These are phyloP conservation scores for Cnemophilus loriae DNA, from an alignment of 2,113 vertebrate species.

Conservation along the genomic window DNA sequence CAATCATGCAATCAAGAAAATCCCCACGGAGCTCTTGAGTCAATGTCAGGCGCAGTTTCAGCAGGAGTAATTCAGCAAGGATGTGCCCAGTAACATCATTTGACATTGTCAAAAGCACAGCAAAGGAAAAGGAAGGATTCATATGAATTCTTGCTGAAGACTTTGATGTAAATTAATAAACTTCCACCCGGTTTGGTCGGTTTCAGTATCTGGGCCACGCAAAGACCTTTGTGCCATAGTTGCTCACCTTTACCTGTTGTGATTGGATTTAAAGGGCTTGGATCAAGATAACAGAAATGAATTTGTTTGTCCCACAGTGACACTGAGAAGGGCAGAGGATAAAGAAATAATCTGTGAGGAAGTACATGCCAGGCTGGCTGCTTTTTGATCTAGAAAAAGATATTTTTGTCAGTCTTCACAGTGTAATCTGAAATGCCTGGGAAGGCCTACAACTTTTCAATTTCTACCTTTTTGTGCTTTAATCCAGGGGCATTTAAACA, in stretches of 20 bases:
- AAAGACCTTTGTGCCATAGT: not conserved
- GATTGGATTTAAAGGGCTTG: not conserved
- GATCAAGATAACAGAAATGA: not conserved
- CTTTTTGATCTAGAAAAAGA: not conserved
- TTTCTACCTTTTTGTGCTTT: not conserved
- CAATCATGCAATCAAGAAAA: not conserved
- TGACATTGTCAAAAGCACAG: not conserved
- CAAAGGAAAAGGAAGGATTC: not conserved
- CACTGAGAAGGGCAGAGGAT: slow-evolving; percentile 5
- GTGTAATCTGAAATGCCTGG: not conserved
- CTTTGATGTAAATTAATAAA: not conserved
- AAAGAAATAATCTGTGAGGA: not conserved
- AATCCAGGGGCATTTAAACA: not conserved
- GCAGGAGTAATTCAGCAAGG: not conserved
- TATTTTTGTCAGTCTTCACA: not conserved
- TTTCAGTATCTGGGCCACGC: not conserved
- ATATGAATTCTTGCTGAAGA: not conserved
- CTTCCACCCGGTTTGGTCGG: not conserved
- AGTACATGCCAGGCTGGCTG: not conserved
- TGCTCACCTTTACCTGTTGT: not conserved
- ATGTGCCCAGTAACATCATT: not conserved
- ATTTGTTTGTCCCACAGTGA: not conserved
- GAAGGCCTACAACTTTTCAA: not conserved
- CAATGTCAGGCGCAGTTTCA: not conserved
- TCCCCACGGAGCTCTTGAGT: not conserved